These are phyloP conservation scores for Leiothrix lutea DNA, from an alignment of 2,113 vertebrate species.

Conservation along the genomic window DNA sequence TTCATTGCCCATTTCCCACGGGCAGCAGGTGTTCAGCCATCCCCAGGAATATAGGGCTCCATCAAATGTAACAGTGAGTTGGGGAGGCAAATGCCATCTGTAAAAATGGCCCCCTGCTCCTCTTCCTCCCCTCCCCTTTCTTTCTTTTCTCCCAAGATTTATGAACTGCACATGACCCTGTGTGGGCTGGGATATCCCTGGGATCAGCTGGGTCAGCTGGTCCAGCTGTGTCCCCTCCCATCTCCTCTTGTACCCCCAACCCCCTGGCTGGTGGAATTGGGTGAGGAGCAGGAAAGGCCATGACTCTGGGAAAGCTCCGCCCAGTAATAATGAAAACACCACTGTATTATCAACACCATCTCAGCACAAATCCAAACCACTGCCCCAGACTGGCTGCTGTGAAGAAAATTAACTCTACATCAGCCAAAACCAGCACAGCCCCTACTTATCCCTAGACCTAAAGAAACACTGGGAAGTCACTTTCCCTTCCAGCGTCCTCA, in stretches of 20 bases:
- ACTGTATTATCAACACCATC: not conserved
- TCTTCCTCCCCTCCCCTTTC: not conserved
- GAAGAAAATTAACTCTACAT: not conserved
- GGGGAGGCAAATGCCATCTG: not conserved
- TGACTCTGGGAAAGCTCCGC: not conserved
- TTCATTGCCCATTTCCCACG: not conserved
- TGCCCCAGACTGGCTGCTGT: not conserved
- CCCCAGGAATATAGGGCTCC: not conserved
- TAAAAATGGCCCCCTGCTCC: too few species aligned
- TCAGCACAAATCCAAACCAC: not conserved
- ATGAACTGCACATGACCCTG: fast-evolving
- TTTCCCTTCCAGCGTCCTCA: not conserved
- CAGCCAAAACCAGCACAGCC: not conserved
- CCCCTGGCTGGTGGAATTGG: not conserved
- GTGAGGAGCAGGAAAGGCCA: not conserved
- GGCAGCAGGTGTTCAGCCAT: not conserved
- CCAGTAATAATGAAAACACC: not conserved
- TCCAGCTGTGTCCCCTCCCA: not conserved
- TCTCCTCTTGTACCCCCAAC: fast-evolving
- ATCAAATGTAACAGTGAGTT: not conserved
- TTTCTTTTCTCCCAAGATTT: not conserved
- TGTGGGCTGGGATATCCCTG: not conserved
- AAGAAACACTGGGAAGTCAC: not conserved
- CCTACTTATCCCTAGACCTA: not conserved
- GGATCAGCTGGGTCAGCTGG: not conserved